Base-by-base conservation (phyloP, 2,797 vertebrate genomes). In the Coccyzus lansbergi region DNA sequence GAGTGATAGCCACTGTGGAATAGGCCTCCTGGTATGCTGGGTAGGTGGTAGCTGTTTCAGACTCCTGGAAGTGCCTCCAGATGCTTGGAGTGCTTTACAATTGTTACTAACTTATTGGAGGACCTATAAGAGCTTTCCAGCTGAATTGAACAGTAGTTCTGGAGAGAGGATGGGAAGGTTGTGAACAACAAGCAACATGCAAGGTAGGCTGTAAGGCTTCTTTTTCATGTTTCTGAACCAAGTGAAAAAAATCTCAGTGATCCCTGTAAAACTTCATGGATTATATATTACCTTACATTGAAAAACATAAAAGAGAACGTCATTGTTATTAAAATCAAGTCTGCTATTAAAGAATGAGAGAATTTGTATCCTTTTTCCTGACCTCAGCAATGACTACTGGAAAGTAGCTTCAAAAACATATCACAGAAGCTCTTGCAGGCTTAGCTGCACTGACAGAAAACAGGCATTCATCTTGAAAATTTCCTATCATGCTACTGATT, bases 31-130 rank as follows among this genome's bases (percentile, higher is more conserved):
- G 63, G 67, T 38, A 26, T 0, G 0, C 12, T 52, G 74, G 42
- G 81, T 93, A 56, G 88, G 86, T 83, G 94, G 93, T 84, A 76
- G 75, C 91, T 82, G 44, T 85, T 94, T 88, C 74, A 63, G 83
- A 60, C n/a, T 44, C 21, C 81, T 86, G 88, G 90, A 96, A 94
- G 75, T 88, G n/a, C 59, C 71, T 93, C 38, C 36, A 53, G 38
- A 33, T 79, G 56, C 75, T 79, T 89, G 10, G 19, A 88, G 67
- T 60, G 78, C 71, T 94, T 92, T 94, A 70, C 72, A 76, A 48
- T 75, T 88, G 55, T 76, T 83, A 33, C 31, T 51, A 56, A 79
- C 59, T 65, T 59, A 26, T 2, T 62, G 78, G 31, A 80, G 44
- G 38, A 46, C 22, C 49, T 77, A 8, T 25, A 60, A 71, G 69